phyloP scores from a whole-genome alignment of 2,113 vertebrate species.

The Ammodytes marinus region DNA sequence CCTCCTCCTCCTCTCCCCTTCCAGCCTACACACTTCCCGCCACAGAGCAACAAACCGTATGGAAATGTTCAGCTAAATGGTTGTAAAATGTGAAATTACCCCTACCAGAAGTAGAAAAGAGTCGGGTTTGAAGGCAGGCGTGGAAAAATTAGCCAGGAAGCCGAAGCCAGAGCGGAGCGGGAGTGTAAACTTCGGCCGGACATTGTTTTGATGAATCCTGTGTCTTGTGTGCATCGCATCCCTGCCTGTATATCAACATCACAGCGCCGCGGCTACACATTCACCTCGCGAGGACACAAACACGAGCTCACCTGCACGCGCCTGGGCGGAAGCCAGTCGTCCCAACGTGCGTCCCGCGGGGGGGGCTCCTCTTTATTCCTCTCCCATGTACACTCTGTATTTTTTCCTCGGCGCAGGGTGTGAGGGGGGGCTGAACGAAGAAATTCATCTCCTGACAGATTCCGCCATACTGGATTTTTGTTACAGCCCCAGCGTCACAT shows the following conservation, averaged over 20 bases:
- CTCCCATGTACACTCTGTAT: constrained; percentile 52
- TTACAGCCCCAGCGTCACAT: constrained; percentile 80
- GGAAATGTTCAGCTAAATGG: constrained; percentile 8
- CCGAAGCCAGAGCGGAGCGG: constrained; percentile 30
- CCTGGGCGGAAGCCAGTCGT: constrained; percentile 39
- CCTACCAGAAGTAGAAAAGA: neutral
- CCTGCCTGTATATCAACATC: constrained; percentile 62
- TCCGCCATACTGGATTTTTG: constrained; percentile 87
- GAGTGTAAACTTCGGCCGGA: constrained; percentile 78
- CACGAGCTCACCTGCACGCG: constrained; percentile 68
- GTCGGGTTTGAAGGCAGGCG: neutral
- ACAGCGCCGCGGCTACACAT: constrained; percentile 46
- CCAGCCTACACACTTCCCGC: constrained; percentile 75
- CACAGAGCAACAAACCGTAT: constrained; percentile 50
- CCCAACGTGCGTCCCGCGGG: constrained; percentile 55
- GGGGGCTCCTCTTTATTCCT: constrained; percentile 8
- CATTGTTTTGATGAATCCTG: constrained; percentile 75
- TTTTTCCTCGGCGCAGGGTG: constrained; percentile 42
- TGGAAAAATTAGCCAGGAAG: neutral
- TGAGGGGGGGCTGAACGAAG: constrained; percentile 21
- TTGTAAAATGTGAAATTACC: neutral
- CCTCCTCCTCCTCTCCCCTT: neutral
- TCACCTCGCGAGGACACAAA: constrained; percentile 19
- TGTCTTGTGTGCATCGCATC: constrained; percentile 63
- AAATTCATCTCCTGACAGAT: constrained; percentile 83